phyloP scores from a whole-genome alignment of 2,797 vertebrate genomes.

The Decapterus maruadsi region DNA sequence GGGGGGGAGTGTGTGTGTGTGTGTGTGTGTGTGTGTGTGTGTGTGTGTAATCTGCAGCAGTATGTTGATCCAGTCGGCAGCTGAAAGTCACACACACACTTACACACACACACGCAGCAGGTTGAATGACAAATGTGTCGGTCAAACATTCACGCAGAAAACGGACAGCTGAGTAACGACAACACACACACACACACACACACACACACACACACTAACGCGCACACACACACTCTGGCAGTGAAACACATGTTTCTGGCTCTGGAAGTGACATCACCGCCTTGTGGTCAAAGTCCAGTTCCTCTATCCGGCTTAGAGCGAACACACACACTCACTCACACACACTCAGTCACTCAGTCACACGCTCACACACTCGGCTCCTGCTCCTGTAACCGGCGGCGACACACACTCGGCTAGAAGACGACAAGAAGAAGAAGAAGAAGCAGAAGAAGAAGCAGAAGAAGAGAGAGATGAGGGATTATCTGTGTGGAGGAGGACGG shows the following conservation, averaged over 20 bases:
- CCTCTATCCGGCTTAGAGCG: slow-evolving; percentile 82
- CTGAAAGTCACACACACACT: slow-evolving; percentile 29
- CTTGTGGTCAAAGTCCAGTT: slow-evolving; percentile 89
- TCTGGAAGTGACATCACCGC: slow-evolving; percentile 85
- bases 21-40: too few species aligned
- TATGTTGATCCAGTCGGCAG: slow-evolving; percentile 52
- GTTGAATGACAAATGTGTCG: slow-evolving; percentile 50
- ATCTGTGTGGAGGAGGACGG: slow-evolving; percentile 66
- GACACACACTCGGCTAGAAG: neutral
- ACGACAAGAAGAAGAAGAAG: slow-evolving; percentile 45
- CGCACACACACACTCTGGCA: neutral
- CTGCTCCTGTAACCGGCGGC: neutral
- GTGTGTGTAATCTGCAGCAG: slow-evolving; percentile 46
- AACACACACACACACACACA: slow-evolving; percentile 44
- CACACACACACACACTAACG: slow-evolving; percentile 4
- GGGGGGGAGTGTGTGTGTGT: slow-evolving; percentile 3
- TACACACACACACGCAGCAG: slow-evolving; percentile 7
- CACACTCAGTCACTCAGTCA: neutral
- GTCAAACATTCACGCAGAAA: slow-evolving; percentile 34
- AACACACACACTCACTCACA: slow-evolving; percentile 46
- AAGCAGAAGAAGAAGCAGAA: slow-evolving; percentile 50
- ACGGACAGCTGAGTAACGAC: slow-evolving; percentile 67
- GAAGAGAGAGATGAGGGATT: slow-evolving; percentile 72
- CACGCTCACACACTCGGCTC: neutral
- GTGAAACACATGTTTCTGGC: slow-evolving; percentile 76